Conservation (phyloP, 2,888 invertebrate species). For the Baronia brevicornis region DNA sequence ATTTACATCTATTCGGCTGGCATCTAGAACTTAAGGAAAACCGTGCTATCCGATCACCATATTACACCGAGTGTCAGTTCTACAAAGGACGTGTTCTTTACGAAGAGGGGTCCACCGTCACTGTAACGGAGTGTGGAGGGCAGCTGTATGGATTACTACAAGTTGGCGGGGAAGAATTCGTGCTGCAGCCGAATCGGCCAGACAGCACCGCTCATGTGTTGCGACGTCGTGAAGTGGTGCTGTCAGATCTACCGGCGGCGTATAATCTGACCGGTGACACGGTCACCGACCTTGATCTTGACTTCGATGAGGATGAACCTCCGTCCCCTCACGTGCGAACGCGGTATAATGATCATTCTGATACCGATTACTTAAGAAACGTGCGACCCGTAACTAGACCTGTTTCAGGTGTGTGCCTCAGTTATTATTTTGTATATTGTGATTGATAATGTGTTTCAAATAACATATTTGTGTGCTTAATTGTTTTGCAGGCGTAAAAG, state of each 20-base stretch:
- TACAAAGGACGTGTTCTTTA: conserved; percentile 55
- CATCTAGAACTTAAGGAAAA: conserved; percentile 58
- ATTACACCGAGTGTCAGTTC: conserved; percentile 59
- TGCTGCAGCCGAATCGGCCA: conserved; percentile 58
- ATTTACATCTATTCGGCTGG: conserved; percentile 58
- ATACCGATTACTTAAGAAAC: conserved; percentile 50
- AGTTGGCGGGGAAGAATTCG: conserved; percentile 58
- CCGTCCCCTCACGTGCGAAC: conserved; percentile 42
- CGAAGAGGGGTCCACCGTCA: conserved; percentile 57
- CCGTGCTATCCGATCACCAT: conserved; percentile 57
- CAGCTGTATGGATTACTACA: conserved; percentile 71
- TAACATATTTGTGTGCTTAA: too few species aligned
- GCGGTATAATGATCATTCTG: conserved; percentile 38
- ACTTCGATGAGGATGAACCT: conserved; percentile 49
- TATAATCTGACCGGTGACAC: conserved; percentile 64
- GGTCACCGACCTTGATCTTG: conserved; percentile 58
- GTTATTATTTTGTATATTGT: conserved; percentile 15
- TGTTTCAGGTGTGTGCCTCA: conserved; percentile 52
- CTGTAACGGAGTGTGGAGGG: conserved; percentile 70
- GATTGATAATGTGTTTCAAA: conserved; percentile 25
- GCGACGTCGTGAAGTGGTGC: conserved; percentile 52
- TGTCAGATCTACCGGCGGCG: conserved; percentile 43
- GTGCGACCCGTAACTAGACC: conserved; percentile 50
- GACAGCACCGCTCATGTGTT: conserved; percentile 43
- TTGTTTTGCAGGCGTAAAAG: conserved; percentile 60